Base-by-base conservation (phyloP, 2,888 invertebrate genomes). In the Dryadula phaetusa region DNA sequence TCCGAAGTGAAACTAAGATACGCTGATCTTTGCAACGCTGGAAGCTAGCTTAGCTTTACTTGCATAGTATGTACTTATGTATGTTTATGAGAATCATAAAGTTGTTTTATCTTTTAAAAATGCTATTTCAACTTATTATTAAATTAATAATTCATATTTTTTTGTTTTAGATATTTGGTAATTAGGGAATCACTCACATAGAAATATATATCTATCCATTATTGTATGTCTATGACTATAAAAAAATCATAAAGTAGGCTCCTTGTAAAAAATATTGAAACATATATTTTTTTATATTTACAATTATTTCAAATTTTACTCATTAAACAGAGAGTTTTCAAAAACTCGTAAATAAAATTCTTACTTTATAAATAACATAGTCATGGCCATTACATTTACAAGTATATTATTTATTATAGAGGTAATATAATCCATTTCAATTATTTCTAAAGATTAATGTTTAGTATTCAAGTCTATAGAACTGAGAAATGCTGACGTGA, bases 11-110 rank as follows among this genome's bases (percentile, higher is more conserved):
- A 28, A 18, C 25, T 16, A 44, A 54, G 54, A 66, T 62, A 40
- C 46, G 28, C 58, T 44, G 52, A 64, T 62, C 42, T 64, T 53
- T 37, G 44, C 46, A 44, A 44, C 20, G 7, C 37, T 37, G 20
- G 16, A 18, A 60, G 22, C 10, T 42, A 28, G 16, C 16, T 18
- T 60, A 18, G 42, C 16, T 32, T 22, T 22, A 22, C 14, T 4
- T 4, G 22, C 7, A 47, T 22, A 18, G 6, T 14, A 1, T 22
- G 16, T 1, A 42, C 6, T 7, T 46, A 46, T 46, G 20, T 18
- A 22, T 47, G 10, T 10, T 22, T 47, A 22, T 47, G 14, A n/a
- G n/a, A 40, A n/a, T n/a, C n/a, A 32, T 7, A 32, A 32, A 32
- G 32, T 34, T 34, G n/a, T 40, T 14, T 40, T 40, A 40, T 5